Evolutionary conservation across 2,113 vertebrate species (phyloP), one percentile per base, ranked within the genome.

Genomic region (Tyto alba): DNA sequence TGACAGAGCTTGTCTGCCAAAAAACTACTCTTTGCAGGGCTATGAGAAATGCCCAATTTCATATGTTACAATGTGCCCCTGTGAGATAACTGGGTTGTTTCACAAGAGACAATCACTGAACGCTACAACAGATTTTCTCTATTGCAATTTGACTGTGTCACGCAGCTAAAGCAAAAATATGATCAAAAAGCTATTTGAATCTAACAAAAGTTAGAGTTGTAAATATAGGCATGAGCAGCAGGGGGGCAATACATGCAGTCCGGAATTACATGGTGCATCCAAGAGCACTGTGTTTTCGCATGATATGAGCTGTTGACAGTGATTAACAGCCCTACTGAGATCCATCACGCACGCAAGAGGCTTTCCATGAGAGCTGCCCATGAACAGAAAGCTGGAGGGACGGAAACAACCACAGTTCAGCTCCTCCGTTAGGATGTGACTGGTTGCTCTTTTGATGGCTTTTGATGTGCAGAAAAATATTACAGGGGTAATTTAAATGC

Each of bases 1-100:
- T 16, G 29, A 1, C 23, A 47, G 72, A 50, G 38, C 22, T 19
- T 16, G 12, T 20, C 13, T 69, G 92, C 72, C 30, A 7, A 19
- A 38, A 38, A 16, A 1, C 3, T 6, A 5, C 17, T 1, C 43
- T 10, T 27, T 3, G 11, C 40, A 7, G 60, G 53, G 30, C 13
- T 17, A 2, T 11, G 67, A 45, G 68, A 26, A 71, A 16, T 14
- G 15, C 53, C 50, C 34, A 0, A 2, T 22, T 73, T 11, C 34
- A 18, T 5, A 2, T 7, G 78, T 3, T 25, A 2, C 26, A 41
- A 10, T 4, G 40, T 64, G 62, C 12, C 71, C 56, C 62, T 29
- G 48, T 6, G 67, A 64, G 79, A 79, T 40, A 76, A 48, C 6
- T 3, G 57, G 8, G 62, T 2, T 34, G 48, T 29, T 66, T 29